These are phyloP conservation scores for Salvelinus namaycush DNA, from an alignment of 2,113 vertebrate genomes.

Conservation along the genomic window DNA sequence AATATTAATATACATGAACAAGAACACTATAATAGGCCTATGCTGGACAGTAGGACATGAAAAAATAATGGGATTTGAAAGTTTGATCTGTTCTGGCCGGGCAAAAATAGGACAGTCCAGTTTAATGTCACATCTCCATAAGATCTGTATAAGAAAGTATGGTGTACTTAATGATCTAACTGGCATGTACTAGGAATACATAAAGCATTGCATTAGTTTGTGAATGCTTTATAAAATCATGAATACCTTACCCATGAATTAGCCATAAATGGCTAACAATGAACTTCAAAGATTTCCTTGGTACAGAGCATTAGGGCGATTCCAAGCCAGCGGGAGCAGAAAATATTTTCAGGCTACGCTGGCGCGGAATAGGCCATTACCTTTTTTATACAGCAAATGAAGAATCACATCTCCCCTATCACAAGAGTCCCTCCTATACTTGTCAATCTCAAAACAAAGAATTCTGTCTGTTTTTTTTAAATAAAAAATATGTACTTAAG, in stretches of 20 bases:
- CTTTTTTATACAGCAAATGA: constrained; percentile 5
- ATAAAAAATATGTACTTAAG: constrained; percentile 11
- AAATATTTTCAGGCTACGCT: too few species aligned
- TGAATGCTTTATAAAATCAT: constrained; percentile 18
- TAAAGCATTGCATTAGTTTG: background rate
- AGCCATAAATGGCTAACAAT: constrained; percentile 15
- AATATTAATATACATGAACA: background rate
- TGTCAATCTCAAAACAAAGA: constrained; percentile 24
- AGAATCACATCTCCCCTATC: background rate
- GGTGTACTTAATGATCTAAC: background rate
- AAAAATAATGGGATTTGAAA: background rate
- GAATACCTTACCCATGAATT: constrained; percentile 5
- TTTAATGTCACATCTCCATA: background rate
- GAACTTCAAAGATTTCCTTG: constrained; percentile 1
- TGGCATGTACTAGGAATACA: constrained; percentile 12
- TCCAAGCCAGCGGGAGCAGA: too few species aligned
- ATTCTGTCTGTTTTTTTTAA: constrained; percentile 19
- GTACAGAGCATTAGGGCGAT: background rate
- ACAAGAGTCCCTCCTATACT: constrained; percentile 1
- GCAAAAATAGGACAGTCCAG: background rate
- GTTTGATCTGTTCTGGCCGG: constrained; percentile 13
- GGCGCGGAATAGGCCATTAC: too few species aligned
- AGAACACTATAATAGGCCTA: background rate
- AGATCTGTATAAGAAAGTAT: background rate
- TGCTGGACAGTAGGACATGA: background rate